Conservation (phyloP, 2,888 invertebrate genomes). For the Eutolmus rufibarbis region DNA sequence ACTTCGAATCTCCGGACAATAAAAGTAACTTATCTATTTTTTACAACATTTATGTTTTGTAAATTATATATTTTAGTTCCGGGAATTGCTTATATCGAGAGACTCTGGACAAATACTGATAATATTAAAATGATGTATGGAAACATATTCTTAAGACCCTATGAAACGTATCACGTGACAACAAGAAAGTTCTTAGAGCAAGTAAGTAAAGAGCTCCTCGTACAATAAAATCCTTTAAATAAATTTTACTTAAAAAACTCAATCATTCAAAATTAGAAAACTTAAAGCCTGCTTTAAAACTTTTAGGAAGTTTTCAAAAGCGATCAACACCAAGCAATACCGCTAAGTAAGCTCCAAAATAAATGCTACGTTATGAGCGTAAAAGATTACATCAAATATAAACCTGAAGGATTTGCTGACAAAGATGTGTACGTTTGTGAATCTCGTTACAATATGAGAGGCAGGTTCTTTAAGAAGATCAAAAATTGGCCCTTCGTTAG, state of each 20-base stretch:
- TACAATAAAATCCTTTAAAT: not conserved
- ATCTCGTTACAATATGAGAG: slow-evolving; percentile 87
- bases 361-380: slow-evolving; percentile 93
- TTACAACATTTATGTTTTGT: not conserved
- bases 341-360: slow-evolving; percentile 84
- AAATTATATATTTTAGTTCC: slow-evolving; percentile 65
- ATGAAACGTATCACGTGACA: slow-evolving; percentile 95
- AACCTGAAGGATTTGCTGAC: slow-evolving; percentile 86
- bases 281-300: not conserved
- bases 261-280: no score
- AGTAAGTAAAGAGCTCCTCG: slow-evolving; percentile 38
- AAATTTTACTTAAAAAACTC: no score
- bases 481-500: slow-evolving; percentile 74
- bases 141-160: slow-evolving; percentile 89
- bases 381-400: slow-evolving; percentile 90
- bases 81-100: slow-evolving; percentile 85
- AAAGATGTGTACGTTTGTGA: slow-evolving; percentile 98
- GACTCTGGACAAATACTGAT: slow-evolving; percentile 84
- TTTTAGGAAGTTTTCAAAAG: slow-evolving; percentile 89
- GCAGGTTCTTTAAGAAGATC: slow-evolving; percentile 92
- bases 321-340: slow-evolving; percentile 83
- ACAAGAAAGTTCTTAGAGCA: slow-evolving; percentile 95
- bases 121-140: slow-evolving; percentile 89
- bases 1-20: slow-evolving; percentile 71
- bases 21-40: slow-evolving; percentile 51